A percentile compares a stretch with the other conserved stretches of the same genome.
Conservation (phyloP, 2,888 invertebrate genomes). For the Brachypalpus laphriformis region DNA sequence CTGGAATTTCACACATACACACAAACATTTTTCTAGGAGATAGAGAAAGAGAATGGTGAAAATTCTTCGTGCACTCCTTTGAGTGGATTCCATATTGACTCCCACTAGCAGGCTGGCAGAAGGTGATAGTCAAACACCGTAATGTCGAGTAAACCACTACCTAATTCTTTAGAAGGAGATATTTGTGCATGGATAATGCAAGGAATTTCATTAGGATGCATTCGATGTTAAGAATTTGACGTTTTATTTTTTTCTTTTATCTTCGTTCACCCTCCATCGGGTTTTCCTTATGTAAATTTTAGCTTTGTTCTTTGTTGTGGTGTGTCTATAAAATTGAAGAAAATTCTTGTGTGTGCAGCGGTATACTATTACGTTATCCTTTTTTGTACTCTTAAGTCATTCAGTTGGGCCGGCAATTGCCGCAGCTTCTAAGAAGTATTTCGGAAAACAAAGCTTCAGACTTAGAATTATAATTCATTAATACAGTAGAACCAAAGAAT, state of each 20-base stretch:
- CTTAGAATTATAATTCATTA: no score
- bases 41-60: not conserved
- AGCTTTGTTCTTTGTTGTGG: slow-evolving; percentile 16
- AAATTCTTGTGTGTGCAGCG: slow-evolving; percentile 1
- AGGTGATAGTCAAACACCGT: slow-evolving; percentile 34
- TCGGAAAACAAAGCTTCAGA: no score
- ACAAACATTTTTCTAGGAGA: not conserved
- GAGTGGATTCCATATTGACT: not conserved
- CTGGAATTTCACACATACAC: slow-evolving; percentile 37
- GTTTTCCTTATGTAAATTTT: slow-evolving; percentile 27
- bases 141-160: slow-evolving; percentile 52
- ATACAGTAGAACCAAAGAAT: no score
- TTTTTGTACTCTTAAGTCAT: not conserved
- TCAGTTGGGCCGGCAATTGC: no score
- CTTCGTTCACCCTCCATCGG: not conserved
- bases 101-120: not conserved
- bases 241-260: slow-evolving; percentile 9
- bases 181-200: slow-evolving; percentile 45
- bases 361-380: slow-evolving; percentile 1
- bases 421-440: no score
- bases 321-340: slow-evolving; percentile 7
- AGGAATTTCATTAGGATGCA: slow-evolving; percentile 72
- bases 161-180: slow-evolving; percentile 17
- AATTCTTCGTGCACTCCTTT: not conserved
- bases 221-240: slow-evolving; percentile 53